These are phyloP conservation scores for Manduca sexta DNA, from an alignment of 1,140 invertebrate species.

Conservation along the genomic window DNA sequence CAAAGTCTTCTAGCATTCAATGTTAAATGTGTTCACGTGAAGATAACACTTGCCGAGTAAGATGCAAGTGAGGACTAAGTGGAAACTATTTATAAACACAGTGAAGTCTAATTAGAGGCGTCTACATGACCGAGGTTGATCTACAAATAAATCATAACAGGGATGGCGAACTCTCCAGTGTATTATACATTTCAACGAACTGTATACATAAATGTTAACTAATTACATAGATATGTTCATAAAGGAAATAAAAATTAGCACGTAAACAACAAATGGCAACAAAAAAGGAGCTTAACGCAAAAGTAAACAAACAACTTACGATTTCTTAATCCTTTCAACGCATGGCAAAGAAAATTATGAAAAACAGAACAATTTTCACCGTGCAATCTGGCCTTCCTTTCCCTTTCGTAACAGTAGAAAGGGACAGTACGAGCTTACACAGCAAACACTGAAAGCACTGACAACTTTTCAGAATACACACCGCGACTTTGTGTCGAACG, in stretches of 20 bases:
- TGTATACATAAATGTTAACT: too few species aligned
- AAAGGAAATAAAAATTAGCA: too few species aligned
- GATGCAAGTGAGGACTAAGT: slow-evolving; percentile 23
- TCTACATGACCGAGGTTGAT: slow-evolving; percentile 31
- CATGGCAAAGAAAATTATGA: slow-evolving; percentile 51
- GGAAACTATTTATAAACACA: slow-evolving; percentile 50
- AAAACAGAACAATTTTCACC: slow-evolving; percentile 57
- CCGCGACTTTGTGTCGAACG: slow-evolving; percentile 25
- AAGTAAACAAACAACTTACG: slow-evolving; percentile 45
- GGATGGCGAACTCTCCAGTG: neutral
- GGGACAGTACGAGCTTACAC: slow-evolving; percentile 48
- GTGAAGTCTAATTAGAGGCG: slow-evolving; percentile 41
- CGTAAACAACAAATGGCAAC: neutral
- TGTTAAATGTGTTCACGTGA: too few species aligned
- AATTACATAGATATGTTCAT: too few species aligned
- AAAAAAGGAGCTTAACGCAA: slow-evolving; percentile 10
- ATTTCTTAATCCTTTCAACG: slow-evolving; percentile 53
- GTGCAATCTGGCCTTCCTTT: slow-evolving; percentile 44
- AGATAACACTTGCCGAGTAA: neutral
- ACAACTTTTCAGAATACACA: slow-evolving; percentile 56
- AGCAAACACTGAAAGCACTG: slow-evolving; percentile 63
- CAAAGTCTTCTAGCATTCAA: too few species aligned
- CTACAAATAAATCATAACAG: slow-evolving; percentile 40
- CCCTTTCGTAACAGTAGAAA: slow-evolving; percentile 44
- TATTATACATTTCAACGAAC: too few species aligned